phyloP scores from a whole-genome alignment of 2,888 invertebrate genomes.

The Brenthis ino region DNA sequence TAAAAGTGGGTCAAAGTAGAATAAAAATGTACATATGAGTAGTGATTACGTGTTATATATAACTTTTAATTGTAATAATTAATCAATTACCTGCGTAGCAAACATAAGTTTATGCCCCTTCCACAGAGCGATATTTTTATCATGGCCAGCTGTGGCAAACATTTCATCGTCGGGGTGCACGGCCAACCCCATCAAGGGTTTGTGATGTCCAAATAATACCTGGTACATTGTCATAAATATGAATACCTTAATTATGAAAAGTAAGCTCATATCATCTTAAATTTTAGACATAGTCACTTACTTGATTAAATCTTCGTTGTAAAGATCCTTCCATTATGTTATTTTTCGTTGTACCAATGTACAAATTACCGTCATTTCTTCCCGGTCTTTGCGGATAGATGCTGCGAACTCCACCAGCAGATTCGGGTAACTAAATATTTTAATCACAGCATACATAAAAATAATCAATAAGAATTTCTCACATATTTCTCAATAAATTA shows the following conservation, averaged over 20 bases:
- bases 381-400: slow-evolving; percentile 94
- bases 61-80: slow-evolving; percentile 23
- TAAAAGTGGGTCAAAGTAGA: not conserved
- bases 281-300: slow-evolving; percentile 47
- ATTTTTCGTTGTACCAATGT: slow-evolving; percentile 94
- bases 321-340: slow-evolving; percentile 95
- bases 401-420: slow-evolving; percentile 93
- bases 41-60: not conserved
- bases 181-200: slow-evolving; percentile 93
- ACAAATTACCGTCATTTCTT: slow-evolving; percentile 94
- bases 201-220: slow-evolving; percentile 94
- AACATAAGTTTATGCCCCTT: slow-evolving; percentile 93
- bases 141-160: slow-evolving; percentile 95
- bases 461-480: not conserved
- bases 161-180: slow-evolving; percentile 95
- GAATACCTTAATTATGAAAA: not conserved
- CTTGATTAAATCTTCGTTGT: slow-evolving; percentile 92
- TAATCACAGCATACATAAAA: slow-evolving; percentile 10
- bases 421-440: slow-evolving; percentile 88
- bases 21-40: not conserved
- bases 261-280: not conserved
- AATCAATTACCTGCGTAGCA: slow-evolving; percentile 87
- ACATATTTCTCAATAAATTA: slow-evolving; percentile 50
- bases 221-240: slow-evolving; percentile 47
- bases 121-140: slow-evolving; percentile 95